Base-by-base conservation (phyloP, 2,113 vertebrate species). In the Corythoichthys haematopterus region DNA sequence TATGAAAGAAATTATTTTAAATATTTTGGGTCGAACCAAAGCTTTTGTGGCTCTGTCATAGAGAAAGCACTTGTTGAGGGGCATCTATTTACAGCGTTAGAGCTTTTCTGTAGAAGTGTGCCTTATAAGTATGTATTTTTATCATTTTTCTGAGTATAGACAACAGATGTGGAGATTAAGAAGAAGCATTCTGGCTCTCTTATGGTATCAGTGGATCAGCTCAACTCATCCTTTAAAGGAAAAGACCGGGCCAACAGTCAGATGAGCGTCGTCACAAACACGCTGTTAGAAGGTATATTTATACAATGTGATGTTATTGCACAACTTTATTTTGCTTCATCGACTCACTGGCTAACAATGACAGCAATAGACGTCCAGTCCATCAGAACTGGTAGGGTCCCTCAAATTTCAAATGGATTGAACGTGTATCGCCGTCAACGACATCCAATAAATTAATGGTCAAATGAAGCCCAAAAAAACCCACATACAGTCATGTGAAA, bases 161-260 rank as follows among this genome's bases (percentile, higher is more conserved):
- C 94, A 2, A 97, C 95, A 1, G 97, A 99, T 35, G 90, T 97
- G 14, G 96, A 97, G 69, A 91, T 94, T 2, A 94, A 96, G 87
- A 97, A 97, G 92, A 98, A 97, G 80, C 94, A 94, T 60, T 94
- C 95, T 0, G 97, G 94, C 46, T 99, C 97, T 6, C 95, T 98
- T 6, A 84, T 98, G 91, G 96, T 98, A 61, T 99, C 97, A 0
- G 96, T 99, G 93, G 97, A 99, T 63, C 96, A 98, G 71, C 91
- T 99, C 74, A 95, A 95, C 50, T 94, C 93, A 0, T 98, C 97
- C 66, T 96, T 95, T 0, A 95, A 94, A 8, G 93, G 93, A 56
- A 98, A 98, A 78, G 95, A 98, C 52, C 90, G 95, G 10, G 94
- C 96, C 82, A 98, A 98, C 89, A 99, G 97, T 2, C 93, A 95